Evolutionary conservation across 1,140 invertebrate genomes (phyloP), one percentile per base, ranked within the genome.

Genomic region (Drosophila sproati): DNA sequence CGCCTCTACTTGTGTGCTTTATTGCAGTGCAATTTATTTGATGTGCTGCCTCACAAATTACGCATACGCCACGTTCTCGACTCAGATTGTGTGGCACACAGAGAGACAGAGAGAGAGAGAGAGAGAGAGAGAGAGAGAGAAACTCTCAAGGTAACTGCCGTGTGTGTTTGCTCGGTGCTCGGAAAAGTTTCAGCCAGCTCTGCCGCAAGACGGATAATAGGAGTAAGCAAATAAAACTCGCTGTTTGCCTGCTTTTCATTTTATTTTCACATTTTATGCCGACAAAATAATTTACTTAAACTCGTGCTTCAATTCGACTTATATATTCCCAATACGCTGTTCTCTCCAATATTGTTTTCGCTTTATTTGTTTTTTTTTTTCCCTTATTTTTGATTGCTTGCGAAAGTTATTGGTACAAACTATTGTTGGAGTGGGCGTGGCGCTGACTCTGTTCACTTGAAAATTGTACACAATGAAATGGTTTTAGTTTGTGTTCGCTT

Each of bases 1-100:
- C 4, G 3, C 28, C 12, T 37, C 8, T 10, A 43, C 41, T 62
- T 41, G 34, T 43, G 35, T 56, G 73, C 60, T 71, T 76, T 76
- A 76, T 76, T 76, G 73, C 73, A 71, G 37, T 76, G 73, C 67
- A 76, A 71, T 76, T 76, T 72, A 64, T 72, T 76, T 71, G 59
- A 76, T 76, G 73, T 71, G 67, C 67, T 71, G 67, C 67, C 67
- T 71, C 52, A 59, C 67, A 75, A 71, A 75, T 76, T 72, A 64
- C 73, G 67, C 73, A 71, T 75, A 75, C 73, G 67, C 73, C 59
- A 43, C 45, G 67, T 62, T 56, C 43, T 43, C 71, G 29, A 37
- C 51, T 74, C 57, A 37, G 56, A 73, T 68, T 59, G 47, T 31
- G 29, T 60, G 57, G 57, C 31, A 10, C 10, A 43, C 41, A 55